Base-by-base conservation (phyloP, 1,140 invertebrate species). In the Caenorhabditis latens region DNA sequence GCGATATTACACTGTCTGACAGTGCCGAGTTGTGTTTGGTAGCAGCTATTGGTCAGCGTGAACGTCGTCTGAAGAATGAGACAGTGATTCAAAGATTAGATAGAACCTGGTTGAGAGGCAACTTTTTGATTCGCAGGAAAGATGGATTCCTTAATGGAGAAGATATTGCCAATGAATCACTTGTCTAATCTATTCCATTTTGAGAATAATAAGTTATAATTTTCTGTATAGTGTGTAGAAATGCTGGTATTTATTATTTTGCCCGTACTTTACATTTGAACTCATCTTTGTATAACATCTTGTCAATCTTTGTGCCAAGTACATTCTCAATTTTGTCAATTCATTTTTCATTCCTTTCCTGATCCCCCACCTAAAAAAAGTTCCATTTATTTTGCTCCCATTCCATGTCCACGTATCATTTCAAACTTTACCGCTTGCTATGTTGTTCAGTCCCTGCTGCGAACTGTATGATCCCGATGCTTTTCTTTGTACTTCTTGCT, bases 61-160 rank as follows among this genome's bases (percentile, higher is more conserved):
- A 98, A 92, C 94, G 96, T 67, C 97, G 97, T 91, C 94, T 99
- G 1, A 94, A 96, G 14, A 97, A 98, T 90, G 97, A 98, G 92
- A 98, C 97, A 91, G 95, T 96, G 90, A 96, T 96, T 0, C 93
- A 98, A 3, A 95, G 97, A 89, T 93, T 99, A 42, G 96, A 98
- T 91, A 97, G 97, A 93, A 97, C 97, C 0, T 99, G 97, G 97
- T 95, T 96, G 83, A 96, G 96, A 91, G 97, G 97, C 0, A 94
- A 96, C 24, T 93, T 98, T 46, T 98, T 97, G 93, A 96, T 98
- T 0, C 93, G 97, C 19, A 88, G 91, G 86, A 91, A 91, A 86
- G 90, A 90, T 84, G 92, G 93, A 83, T 83, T 93, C n/a, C 86
- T 93, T 75, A 91, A 93, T 42, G 93, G 93, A 7, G 90, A 93